Conservation (phyloP, 2,113 vertebrate species). For the Carassius gibelio region DNA sequence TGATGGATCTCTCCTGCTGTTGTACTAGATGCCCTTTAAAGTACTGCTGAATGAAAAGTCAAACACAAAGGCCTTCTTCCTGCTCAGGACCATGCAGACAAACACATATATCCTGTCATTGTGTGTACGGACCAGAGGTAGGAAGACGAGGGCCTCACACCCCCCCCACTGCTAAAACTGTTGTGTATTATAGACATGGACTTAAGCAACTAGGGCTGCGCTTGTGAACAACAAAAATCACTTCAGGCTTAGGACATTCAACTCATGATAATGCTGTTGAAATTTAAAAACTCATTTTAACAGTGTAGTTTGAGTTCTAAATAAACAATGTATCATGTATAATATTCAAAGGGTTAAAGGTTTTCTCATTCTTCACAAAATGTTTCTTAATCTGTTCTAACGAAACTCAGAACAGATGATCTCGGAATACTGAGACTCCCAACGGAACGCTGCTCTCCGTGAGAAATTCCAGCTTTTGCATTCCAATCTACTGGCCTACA, state of each 20-base stretch:
- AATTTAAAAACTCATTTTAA: too few species aligned
- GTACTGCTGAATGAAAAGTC: neutral
- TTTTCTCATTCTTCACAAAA: neutral
- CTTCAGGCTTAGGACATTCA: too few species aligned
- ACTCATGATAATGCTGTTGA: too few species aligned
- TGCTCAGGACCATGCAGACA: constrained; percentile 34
- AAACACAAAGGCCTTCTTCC: constrained; percentile 49
- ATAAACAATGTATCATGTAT: neutral
- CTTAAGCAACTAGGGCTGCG: too few species aligned
- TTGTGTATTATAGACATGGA: neutral
- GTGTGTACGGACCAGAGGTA: constrained; percentile 34
- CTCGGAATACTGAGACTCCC: constrained; percentile 50
- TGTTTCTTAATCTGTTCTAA: neutral
- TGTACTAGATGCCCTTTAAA: constrained; percentile 46
- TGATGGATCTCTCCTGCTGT: neutral
- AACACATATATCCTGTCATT: constrained; percentile 57
- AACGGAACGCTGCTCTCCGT: constrained; percentile 17
- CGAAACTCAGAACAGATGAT: constrained; percentile 38
- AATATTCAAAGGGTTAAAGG: neutral
- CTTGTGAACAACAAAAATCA: too few species aligned
- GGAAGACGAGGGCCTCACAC: constrained; percentile 31
- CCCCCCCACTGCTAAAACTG: neutral
- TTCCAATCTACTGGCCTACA: constrained; percentile 41
- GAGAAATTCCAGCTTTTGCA: constrained; percentile 51
- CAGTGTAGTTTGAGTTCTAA: too few species aligned